These are phyloP conservation scores for Melanostigma gelatinosum DNA, from an alignment of 2,113 vertebrate species.

Conservation along the genomic window DNA sequence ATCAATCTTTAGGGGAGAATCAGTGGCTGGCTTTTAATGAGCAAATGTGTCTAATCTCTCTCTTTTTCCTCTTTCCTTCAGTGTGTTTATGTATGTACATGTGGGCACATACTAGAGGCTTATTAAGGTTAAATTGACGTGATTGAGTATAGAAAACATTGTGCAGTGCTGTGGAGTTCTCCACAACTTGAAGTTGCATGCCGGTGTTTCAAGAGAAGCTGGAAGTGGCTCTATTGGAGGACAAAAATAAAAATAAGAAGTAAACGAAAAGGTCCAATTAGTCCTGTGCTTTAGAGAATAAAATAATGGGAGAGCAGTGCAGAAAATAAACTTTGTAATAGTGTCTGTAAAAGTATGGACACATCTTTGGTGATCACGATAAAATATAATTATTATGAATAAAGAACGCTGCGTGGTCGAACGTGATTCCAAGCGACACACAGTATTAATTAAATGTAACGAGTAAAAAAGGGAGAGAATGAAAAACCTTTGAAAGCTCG, in stretches of 20 bases:
- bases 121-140: not conserved
- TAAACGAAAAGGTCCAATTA: conserved; percentile 71
- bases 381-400: conserved; percentile 79
- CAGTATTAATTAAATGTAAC: conserved; percentile 76
- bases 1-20: conserved; percentile 76
- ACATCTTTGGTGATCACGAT: conserved; percentile 71
- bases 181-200: conserved; percentile 25
- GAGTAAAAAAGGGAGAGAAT: conserved; percentile 29
- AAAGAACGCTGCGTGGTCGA: conserved; percentile 66
- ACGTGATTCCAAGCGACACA: conserved; percentile 63
- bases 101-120: not conserved
- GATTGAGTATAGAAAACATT: not conserved
- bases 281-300: conserved; percentile 43
- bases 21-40: conserved; percentile 68
- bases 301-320: conserved; percentile 68
- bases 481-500: conserved; percentile 30
- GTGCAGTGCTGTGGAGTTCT: conserved; percentile 9
- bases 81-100: not conserved
- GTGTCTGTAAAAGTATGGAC: conserved; percentile 55
- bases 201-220: conserved; percentile 32
- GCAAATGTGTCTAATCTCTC: conserved; percentile 47
- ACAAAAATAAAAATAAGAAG: conserved; percentile 11
- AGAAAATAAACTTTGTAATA: conserved; percentile 68
- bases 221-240: conserved; percentile 46
- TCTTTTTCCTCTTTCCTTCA: conserved; percentile 35